A percentile compares a stretch with the other conserved stretches of the same genome.
These are phyloP conservation scores for Tanypteryx hageni DNA, from an alignment of 2,888 invertebrate species.

Conservation along the genomic window DNA sequence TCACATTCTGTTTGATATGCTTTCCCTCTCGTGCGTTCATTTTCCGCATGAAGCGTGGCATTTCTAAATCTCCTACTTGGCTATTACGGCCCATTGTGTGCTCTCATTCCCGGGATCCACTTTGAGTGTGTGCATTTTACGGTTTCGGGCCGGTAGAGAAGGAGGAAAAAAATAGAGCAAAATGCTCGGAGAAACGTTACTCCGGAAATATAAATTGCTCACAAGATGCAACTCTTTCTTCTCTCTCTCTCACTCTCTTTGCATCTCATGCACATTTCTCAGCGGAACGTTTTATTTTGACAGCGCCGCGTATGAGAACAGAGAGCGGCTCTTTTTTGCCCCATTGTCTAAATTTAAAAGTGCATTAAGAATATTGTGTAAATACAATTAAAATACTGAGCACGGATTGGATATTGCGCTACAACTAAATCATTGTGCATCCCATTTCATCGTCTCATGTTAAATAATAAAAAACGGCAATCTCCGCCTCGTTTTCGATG, in stretches of 20 bases:
- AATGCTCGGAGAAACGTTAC: background rate
- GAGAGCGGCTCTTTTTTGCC: background rate
- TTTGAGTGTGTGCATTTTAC: constrained; percentile 14
- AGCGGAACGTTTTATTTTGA: background rate
- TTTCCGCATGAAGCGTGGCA: constrained; percentile 27
- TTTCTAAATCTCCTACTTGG: constrained; percentile 37
- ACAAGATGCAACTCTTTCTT: constrained; percentile 18
- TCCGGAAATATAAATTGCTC: background rate
- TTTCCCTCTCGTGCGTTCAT: constrained; percentile 35
- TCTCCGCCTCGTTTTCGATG: too few species aligned
- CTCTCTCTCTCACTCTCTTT: background rate
- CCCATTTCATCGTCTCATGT: too few species aligned
- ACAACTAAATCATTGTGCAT: too few species aligned
- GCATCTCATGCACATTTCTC: background rate
- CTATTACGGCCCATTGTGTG: constrained; percentile 21
- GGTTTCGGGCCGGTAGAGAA: background rate
- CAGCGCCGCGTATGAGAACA: background rate
- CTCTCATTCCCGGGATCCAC: background rate
- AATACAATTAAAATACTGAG: background rate
- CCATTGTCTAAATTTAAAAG: background rate
- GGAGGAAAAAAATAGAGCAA: background rate
- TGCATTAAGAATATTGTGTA: background rate
- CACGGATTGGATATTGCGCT: too few species aligned
- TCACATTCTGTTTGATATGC: constrained; percentile 52
- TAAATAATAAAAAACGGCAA: too few species aligned